Evolutionary conservation across 2,888 invertebrate species (phyloP).

Genomic region (Orthosia gothica): DNA sequence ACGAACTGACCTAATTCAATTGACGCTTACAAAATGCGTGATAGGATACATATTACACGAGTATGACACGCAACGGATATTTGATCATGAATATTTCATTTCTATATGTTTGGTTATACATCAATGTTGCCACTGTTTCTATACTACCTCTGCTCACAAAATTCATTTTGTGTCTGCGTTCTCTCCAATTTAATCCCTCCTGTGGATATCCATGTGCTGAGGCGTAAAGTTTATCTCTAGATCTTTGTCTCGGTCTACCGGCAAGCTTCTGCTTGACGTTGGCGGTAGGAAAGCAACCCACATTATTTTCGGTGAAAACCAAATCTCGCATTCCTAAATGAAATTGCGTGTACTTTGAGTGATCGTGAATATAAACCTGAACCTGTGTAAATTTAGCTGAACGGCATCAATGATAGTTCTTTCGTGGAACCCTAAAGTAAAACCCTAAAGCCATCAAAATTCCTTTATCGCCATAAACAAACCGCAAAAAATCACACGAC

Average conservation of each 20-base stretch:
- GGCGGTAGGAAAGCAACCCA: constrained; percentile 1
- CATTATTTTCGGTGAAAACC: constrained; percentile 4
- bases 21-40: constrained; percentile 60
- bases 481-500: constrained; percentile 68
- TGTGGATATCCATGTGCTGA: constrained; percentile 31
- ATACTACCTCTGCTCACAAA: constrained; percentile 14
- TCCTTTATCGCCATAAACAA: constrained; percentile 66
- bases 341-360: not conserved
- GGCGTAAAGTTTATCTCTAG: constrained; percentile 48
- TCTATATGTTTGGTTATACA: constrained; percentile 28
- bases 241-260: constrained; percentile 49
- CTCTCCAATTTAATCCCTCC: constrained; percentile 36
- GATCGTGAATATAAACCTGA: not conserved
- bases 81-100: constrained; percentile 51
- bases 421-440: constrained; percentile 42
- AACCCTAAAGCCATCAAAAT: constrained; percentile 55
- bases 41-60: constrained; percentile 56
- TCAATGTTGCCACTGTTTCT: constrained; percentile 30
- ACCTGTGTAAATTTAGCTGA: not conserved
- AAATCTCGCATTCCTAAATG: not conserved
- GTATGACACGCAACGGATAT: constrained; percentile 57
- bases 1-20: constrained; percentile 60
- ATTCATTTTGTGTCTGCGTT: constrained; percentile 19
- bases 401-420: not conserved
- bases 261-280: constrained; percentile 28